Conservation (phyloP, 2,113 vertebrate genomes). For the Mesocricetus auratus region DNA sequence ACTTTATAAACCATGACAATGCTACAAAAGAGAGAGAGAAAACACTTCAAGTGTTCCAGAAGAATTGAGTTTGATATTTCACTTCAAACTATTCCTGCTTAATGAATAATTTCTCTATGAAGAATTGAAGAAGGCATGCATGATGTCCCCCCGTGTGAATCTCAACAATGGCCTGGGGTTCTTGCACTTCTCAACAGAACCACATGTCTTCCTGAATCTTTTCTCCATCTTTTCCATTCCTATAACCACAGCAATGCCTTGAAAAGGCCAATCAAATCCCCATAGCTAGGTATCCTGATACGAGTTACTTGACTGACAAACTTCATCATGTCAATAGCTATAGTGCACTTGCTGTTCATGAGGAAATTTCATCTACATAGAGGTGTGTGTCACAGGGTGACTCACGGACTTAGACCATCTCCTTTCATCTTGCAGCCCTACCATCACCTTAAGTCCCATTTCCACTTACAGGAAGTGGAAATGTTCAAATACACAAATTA, state of each 20-base stretch:
- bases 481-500: neutral
- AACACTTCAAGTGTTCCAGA: neutral
- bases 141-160: neutral
- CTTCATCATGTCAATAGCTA: neutral
- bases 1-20: neutral
- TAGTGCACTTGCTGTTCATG: neutral
- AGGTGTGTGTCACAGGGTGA: neutral
- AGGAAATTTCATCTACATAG: neutral
- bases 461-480: neutral
- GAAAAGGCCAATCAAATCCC: neutral
- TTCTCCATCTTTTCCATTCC: neutral
- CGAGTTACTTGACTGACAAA: neutral
- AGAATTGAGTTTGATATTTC: conserved; percentile 36
- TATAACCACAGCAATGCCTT: neutral
- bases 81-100: neutral
- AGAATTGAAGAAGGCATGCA: neutral
- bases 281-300: neutral
- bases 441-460: neutral
- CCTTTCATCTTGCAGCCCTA: neutral
- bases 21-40: neutral
- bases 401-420: neutral
- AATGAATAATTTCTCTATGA: neutral
- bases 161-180: neutral
- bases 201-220: neutral
- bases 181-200: neutral